phyloP scores from a whole-genome alignment of 2,888 invertebrate species.

The Metopia argyrocephala region DNA sequence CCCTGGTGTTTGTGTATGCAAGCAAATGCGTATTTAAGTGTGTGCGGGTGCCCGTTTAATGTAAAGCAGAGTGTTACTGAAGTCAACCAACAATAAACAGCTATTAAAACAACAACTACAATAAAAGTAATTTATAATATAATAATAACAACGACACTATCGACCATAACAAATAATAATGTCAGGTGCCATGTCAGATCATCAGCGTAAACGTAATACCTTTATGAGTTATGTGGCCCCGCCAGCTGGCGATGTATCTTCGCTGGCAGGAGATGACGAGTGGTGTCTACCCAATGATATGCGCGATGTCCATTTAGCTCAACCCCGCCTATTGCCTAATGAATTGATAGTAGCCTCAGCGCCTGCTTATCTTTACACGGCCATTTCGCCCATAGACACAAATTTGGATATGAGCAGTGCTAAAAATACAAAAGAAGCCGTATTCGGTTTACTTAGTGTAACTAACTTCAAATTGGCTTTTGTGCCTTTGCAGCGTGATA shows the following conservation, averaged over 20 bases:
- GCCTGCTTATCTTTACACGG: conserved; percentile 91
- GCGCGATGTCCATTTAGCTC: conserved; percentile 72
- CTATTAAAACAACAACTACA: not conserved
- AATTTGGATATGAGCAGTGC: conserved; percentile 80
- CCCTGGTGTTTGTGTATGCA: conserved; percentile 16
- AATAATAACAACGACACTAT: not conserved
- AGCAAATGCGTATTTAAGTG: not conserved
- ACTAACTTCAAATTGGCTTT: conserved; percentile 96
- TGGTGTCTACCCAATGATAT: conserved; percentile 73
- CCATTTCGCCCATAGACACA: conserved; percentile 78
- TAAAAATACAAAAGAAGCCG: conserved; percentile 82
- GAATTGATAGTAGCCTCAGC: conserved; percentile 91
- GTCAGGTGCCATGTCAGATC: conserved; percentile 59
- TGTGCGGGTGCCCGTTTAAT: conserved; percentile 19
- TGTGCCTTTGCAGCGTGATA: conserved; percentile 80
- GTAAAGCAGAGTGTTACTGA: not conserved
- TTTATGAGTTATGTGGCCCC: conserved; percentile 75
- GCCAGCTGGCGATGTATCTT: conserved; percentile 68
- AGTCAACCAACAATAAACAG: not conserved
- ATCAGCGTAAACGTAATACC: conserved; percentile 73
- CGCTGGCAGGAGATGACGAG: conserved; percentile 69
- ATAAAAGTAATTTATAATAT: not conserved
- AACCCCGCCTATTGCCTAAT: conserved; percentile 70
- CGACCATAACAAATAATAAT: conserved; percentile 24
- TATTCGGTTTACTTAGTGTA: conserved; percentile 90